These are phyloP conservation scores for Myotis myotis DNA, from an alignment of 2,797 vertebrate species.

Conservation along the genomic window DNA sequence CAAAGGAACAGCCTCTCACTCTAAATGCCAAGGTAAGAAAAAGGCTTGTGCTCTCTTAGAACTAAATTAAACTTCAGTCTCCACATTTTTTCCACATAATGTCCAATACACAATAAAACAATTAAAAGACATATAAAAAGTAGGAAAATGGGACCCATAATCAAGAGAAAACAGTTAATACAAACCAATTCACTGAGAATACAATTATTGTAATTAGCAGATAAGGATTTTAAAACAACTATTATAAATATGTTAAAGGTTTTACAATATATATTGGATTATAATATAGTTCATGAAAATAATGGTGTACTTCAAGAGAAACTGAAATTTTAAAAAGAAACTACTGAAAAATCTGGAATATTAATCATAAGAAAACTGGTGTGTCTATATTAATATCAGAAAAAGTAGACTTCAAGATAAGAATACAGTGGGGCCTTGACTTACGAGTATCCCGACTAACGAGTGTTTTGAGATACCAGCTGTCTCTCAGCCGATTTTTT, in stretches of 20 bases:
- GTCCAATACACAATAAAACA: background rate
- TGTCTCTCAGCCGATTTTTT: too few species aligned
- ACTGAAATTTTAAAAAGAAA: conserved; percentile 1
- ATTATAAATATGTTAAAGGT: background rate
- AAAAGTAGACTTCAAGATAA: background rate
- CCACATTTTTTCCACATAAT: background rate
- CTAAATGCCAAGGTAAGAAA: background rate
- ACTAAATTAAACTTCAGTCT: background rate
- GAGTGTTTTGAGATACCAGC: too few species aligned
- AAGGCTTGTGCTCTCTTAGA: background rate
- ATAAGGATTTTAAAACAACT: background rate
- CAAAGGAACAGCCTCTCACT: background rate
- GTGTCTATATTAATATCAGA: background rate
- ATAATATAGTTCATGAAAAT: background rate
- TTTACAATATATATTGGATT: background rate
- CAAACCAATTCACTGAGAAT: background rate
- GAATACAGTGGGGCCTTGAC: background rate
- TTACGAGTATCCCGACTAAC: too few species aligned
- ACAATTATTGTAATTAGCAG: conserved; percentile 3
- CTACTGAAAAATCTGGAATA: background rate
- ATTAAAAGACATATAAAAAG: background rate
- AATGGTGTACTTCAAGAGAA: background rate
- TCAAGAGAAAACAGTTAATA: background rate
- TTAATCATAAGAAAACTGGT: background rate
- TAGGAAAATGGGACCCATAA: background rate